Evolutionary conservation across 2,113 vertebrate species (phyloP).

Genomic region (Tupaia tana): DNA sequence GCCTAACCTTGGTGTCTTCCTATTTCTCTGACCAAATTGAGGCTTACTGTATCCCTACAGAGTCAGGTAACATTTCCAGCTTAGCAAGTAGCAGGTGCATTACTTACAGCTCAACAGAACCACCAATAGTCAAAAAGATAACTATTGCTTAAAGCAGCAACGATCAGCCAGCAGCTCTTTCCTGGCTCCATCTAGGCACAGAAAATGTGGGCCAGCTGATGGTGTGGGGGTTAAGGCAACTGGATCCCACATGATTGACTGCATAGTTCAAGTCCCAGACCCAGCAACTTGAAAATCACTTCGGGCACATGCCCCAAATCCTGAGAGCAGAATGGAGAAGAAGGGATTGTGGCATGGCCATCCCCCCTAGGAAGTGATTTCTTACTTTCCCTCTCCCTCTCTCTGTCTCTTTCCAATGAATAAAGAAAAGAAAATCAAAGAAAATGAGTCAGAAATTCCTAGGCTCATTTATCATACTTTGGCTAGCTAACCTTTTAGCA

Average conservation of each 20-base stretch:
- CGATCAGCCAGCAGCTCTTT: background rate
- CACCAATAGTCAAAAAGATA: background rate
- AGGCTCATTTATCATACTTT: background rate
- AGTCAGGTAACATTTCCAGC: background rate
- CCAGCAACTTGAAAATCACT: no score
- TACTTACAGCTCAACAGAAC: background rate
- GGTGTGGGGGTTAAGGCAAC: no score
- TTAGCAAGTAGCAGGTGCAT: background rate
- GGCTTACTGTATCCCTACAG: background rate
- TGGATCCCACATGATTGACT: no score
- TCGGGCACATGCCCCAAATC: no score
- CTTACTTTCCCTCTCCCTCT: no score
- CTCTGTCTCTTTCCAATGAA: no score
- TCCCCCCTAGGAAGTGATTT: no score
- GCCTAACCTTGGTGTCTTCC: accelerated
- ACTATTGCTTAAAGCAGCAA: background rate
- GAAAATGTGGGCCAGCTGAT: background rate
- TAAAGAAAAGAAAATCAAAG: no score
- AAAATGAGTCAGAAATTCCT: background rate
- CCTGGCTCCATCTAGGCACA: background rate
- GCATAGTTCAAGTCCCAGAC: no score
- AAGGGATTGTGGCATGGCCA: no score
- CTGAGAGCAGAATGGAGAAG: no score
- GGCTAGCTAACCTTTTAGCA: background rate
- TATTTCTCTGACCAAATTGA: background rate